phyloP scores from a whole-genome alignment of 2,113 vertebrate species.

The Daboia siamensis region DNA sequence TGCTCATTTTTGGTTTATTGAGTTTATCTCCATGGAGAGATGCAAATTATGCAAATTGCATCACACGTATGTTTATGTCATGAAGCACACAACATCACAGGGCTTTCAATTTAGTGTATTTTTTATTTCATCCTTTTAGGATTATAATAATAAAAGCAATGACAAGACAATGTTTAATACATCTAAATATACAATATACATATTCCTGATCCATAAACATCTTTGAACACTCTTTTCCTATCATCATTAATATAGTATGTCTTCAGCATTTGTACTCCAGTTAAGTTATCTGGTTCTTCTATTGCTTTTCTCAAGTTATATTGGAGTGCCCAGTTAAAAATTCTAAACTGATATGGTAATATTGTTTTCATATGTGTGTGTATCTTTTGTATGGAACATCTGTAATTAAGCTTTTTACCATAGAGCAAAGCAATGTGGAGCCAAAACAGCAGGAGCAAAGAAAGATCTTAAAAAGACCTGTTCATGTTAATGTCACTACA shows the following conservation, averaged over 20 bases:
- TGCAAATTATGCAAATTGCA: neutral
- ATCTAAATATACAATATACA: neutral
- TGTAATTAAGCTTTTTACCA: neutral
- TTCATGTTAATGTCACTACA: neutral
- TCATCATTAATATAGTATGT: neutral
- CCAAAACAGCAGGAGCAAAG: neutral
- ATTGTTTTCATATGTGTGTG: neutral
- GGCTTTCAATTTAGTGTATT: neutral
- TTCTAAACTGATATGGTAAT: neutral
- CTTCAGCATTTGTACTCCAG: neutral
- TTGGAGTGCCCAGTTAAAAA: neutral
- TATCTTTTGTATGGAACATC: neutral
- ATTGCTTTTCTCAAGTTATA: neutral
- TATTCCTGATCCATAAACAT: neutral
- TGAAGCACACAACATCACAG: neutral
- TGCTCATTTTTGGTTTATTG: neutral
- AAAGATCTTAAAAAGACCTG: neutral
- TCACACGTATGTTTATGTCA: neutral
- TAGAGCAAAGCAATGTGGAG: neutral
- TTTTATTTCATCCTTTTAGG: neutral
- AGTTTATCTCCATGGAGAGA: neutral
- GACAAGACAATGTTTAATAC: neutral
- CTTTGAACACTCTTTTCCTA: neutral
- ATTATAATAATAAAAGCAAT: neutral
- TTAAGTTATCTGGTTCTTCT: neutral